Percentiles rank a stretch among this genome's conserved stretches.
These are phyloP conservation scores for Anisognathus igniventris DNA, from an alignment of 2,797 vertebrate species.

Conservation along the genomic window DNA sequence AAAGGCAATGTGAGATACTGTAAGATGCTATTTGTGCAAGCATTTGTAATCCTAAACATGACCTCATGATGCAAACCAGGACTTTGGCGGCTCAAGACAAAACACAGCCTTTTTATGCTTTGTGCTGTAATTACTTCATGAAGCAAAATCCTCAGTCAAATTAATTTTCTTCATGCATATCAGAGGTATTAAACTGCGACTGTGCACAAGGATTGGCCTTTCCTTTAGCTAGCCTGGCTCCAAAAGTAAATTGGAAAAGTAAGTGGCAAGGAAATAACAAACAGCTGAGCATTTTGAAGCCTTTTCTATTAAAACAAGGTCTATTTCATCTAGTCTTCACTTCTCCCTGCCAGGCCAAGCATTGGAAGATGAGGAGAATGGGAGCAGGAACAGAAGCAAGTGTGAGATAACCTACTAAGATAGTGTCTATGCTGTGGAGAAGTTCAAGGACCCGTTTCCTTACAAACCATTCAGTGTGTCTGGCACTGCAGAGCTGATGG, in stretches of 20 bases:
- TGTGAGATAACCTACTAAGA: slow-evolving; percentile 18
- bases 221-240: background rate
- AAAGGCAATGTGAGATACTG: background rate
- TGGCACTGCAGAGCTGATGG: background rate
- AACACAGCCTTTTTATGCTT: slow-evolving; percentile 36
- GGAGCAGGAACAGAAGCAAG: slow-evolving; percentile 32
- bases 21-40: background rate
- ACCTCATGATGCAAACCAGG: slow-evolving; percentile 7
- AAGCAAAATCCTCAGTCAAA: slow-evolving; percentile 51
- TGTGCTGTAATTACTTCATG: slow-evolving; percentile 39
- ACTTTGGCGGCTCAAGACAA: background rate
- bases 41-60: slow-evolving; percentile 1
- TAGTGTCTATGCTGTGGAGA: background rate
- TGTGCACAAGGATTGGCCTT: background rate
- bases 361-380: background rate
- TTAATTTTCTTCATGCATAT: slow-evolving; percentile 33
- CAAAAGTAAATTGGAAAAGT: slow-evolving; percentile 11
- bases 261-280: slow-evolving; percentile 24
- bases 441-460: slow-evolving; percentile 4
- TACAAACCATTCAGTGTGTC: background rate
- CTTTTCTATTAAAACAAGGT: background rate
- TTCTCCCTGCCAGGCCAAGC: background rate
- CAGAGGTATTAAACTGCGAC: slow-evolving; percentile 2
- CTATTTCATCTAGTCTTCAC: background rate
- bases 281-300: background rate